Conservation (phyloP, 2,888 invertebrate genomes). For the Hemaris fuciformis region DNA sequence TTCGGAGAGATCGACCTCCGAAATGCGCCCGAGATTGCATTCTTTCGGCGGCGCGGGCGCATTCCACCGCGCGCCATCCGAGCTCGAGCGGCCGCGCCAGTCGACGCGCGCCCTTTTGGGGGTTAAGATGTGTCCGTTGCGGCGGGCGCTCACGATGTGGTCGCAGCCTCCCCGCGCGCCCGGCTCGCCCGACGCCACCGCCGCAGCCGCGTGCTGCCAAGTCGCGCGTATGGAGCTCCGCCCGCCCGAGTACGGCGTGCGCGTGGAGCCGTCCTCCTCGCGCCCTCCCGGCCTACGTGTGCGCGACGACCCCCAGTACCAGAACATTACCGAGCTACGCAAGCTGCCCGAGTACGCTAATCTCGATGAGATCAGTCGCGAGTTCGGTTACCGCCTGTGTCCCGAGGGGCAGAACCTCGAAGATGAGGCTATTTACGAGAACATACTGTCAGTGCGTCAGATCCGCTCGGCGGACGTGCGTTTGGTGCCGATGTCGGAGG, state of each 20-base stretch:
- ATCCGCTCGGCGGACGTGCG: conserved; percentile 78
- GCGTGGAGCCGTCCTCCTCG: conserved; percentile 63
- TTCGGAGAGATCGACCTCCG: conserved; percentile 81
- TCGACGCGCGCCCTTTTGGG: conserved; percentile 81
- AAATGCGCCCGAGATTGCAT: conserved; percentile 82
- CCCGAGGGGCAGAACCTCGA: conserved; percentile 79
- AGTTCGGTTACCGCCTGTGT: conserved; percentile 76
- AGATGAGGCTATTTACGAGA: conserved; percentile 78
- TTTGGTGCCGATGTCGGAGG: conserved; percentile 77
- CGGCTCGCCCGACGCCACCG: too few species aligned
- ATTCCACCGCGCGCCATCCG: conserved; percentile 79
- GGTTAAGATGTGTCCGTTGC: conserved; percentile 80
- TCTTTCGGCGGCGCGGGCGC: conserved; percentile 82
- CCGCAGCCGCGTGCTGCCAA: conserved; percentile 55
- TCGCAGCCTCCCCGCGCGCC: conserved; percentile 74
- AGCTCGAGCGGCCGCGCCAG: conserved; percentile 76
- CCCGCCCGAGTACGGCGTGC: conserved; percentile 68
- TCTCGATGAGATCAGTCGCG: conserved; percentile 75
- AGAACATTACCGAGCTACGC: conserved; percentile 72
- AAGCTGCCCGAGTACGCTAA: conserved; percentile 77
- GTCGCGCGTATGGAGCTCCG: conserved; percentile 72
- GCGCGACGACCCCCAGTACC: conserved; percentile 73
- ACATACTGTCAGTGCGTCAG: conserved; percentile 75
- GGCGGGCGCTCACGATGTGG: conserved; percentile 79
- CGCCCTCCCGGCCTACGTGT: conserved; percentile 65